Evolutionary conservation across 1,140 invertebrate genomes (phyloP).

Genomic region (Drosophila funebris): DNA sequence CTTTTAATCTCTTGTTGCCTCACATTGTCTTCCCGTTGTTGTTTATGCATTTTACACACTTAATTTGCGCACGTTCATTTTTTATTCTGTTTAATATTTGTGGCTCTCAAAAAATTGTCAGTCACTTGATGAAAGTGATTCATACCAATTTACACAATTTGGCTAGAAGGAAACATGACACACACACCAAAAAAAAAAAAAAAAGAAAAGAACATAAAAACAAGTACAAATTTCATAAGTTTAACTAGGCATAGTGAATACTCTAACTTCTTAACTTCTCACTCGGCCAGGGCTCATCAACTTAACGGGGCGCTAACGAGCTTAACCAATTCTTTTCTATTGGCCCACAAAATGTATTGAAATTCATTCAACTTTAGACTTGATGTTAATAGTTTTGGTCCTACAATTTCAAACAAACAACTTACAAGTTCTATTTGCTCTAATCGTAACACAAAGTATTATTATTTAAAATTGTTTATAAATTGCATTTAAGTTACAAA

Average conservation of each 20-base stretch:
- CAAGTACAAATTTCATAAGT: constrained; percentile 67
- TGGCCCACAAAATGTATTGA: background rate
- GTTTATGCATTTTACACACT: constrained; percentile 68
- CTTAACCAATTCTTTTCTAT: constrained; percentile 14
- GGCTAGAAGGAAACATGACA: constrained; percentile 26
- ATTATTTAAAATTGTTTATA: background rate
- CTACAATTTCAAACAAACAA: background rate
- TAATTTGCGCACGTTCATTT: constrained; percentile 65
- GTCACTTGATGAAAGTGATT: constrained; percentile 52
- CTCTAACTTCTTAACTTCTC: background rate
- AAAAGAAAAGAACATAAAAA: background rate
- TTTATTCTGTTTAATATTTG: constrained; percentile 22
- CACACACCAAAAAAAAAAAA: too few species aligned
- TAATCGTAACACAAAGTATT: constrained; percentile 27
- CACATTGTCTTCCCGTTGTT: constrained; percentile 48
- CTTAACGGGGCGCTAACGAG: constrained; percentile 36
- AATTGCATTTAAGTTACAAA: background rate
- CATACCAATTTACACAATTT: constrained; percentile 50
- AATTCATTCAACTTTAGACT: constrained; percentile 2
- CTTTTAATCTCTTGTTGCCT: constrained; percentile 20
- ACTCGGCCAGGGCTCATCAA: constrained; percentile 45
- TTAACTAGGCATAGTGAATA: constrained; percentile 56
- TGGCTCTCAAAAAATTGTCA: constrained; percentile 41
- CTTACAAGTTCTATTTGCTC: background rate
- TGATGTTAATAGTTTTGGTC: constrained; percentile 20